These are phyloP conservation scores for Tipula vernalis DNA, from an alignment of 2,888 invertebrate species.

Conservation along the genomic window DNA sequence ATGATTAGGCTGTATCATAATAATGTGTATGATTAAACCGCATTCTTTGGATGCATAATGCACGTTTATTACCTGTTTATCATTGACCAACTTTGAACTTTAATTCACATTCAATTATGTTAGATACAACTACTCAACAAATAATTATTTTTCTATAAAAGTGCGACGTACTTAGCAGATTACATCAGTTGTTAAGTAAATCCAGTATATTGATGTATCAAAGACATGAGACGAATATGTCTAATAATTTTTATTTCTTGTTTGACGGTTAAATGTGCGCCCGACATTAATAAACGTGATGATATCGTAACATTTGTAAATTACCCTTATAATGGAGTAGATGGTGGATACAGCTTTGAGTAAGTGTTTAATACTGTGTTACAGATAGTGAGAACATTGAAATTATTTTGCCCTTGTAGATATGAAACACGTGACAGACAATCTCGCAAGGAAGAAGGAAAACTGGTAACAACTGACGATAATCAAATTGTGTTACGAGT, in stretches of 20 bases:
- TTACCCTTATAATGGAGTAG: not conserved
- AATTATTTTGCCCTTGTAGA: not conserved
- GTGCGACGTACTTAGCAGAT: not conserved
- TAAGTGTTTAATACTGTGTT: not conserved
- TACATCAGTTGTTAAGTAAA: not conserved
- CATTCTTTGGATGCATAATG: too few species aligned
- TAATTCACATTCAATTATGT: not conserved
- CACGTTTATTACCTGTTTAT: not conserved
- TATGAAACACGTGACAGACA: not conserved
- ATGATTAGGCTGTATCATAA: too few species aligned
- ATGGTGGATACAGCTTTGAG: not conserved
- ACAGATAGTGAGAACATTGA: too few species aligned
- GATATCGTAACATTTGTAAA: not conserved
- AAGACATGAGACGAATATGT: not conserved
- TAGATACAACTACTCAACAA: not conserved
- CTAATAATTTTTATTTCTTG: not conserved
- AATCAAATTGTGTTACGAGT: not conserved
- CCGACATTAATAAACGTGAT: not conserved
- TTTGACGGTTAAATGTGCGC: not conserved
- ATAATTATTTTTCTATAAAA: not conserved
- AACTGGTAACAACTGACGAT: not conserved
- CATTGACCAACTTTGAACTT: not conserved
- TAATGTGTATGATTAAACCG: too few species aligned
- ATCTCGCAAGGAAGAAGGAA: not conserved
- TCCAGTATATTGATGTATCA: not conserved